Percentiles rank a stretch among this genome's conserved stretches.
phyloP scores from a whole-genome alignment of 2,113 vertebrate species.

The Cinclus cinclus region DNA sequence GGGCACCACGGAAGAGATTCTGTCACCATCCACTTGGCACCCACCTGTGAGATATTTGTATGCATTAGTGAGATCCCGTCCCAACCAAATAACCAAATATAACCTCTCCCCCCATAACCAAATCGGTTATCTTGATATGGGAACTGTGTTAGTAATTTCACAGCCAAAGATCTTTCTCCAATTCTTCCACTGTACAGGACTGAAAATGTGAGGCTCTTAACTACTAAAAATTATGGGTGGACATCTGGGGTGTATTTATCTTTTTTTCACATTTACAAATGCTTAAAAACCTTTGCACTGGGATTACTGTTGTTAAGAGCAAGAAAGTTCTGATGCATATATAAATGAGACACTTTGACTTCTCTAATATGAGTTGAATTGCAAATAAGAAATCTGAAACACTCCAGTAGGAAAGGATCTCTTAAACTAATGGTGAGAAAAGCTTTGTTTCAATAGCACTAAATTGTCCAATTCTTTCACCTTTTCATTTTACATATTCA shows the following conservation, averaged over 20 bases:
- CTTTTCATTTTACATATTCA: not conserved
- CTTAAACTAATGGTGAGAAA: not conserved
- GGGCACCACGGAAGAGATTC: not conserved
- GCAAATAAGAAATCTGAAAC: not conserved
- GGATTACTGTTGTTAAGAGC: not conserved
- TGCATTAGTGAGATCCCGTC: not conserved
- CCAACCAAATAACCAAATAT: not conserved
- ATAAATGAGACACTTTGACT: not conserved
- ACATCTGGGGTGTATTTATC: not conserved
- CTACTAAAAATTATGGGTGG: not conserved
- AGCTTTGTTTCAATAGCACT: not conserved
- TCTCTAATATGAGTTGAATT: not conserved
- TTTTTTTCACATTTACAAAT: not conserved
- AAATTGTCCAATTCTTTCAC: not conserved
- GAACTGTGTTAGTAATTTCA: not conserved
- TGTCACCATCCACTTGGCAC: not conserved
- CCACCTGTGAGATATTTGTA: not conserved
- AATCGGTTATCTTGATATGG: not conserved
- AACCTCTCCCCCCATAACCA: not conserved
- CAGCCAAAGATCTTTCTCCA: not conserved
- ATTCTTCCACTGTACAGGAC: not conserved
- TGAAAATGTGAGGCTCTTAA: not conserved
- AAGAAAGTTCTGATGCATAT: not conserved
- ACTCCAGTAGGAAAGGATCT: not conserved
- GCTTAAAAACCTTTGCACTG: not conserved